Base-by-base conservation (phyloP, 1,140 invertebrate genomes). In the Euborellia annulipes region DNA sequence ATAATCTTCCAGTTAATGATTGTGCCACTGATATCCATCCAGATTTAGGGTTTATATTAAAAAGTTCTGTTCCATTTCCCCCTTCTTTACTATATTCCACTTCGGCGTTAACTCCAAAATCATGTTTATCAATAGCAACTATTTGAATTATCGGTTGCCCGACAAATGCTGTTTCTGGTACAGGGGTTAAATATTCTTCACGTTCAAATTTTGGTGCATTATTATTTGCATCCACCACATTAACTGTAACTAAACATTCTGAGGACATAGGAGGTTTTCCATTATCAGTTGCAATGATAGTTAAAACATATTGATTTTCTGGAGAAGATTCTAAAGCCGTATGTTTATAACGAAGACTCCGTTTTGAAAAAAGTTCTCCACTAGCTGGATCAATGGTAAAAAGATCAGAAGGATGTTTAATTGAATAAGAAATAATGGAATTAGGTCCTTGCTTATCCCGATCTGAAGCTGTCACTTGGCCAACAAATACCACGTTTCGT, bases 371-470 rank as follows among this genome's bases (percentile, higher is more conserved):
- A 16, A 97, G 77, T 56, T 90, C 84, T 1, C 91, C 92, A 21
- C 81, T 89, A 1, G 83, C 79, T 1, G 88, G 83, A 64, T 96
- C 86, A 2, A 96, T 78, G 17, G 78, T 77, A 60, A 97, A 96
- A 22, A 90, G 67, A 58, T 89, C 85, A 0, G 89, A 93, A 0
- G 89, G 84, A 57, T 90, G 79, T 62, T 89, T 80, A 11, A 96
- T 64, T 2, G 80, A 82, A 64, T 95, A 98, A 2, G 85, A 88
- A 41, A 96, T 82, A 0, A 88, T 77, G 1, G 91, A 92, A 63
- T 98, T 97, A 1, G 90, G 89, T 0, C 88, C 88, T 58, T 86
- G 82, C 56, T 94, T 92, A 57, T 95, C 91, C 50, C 77, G 69
- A 65, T 95, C 91, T 0, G 75, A 78, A 2, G 90, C 90, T 14